Evolutionary conservation across 2,797 vertebrate genomes (phyloP).

Genomic region (Danio choprae): DNA sequence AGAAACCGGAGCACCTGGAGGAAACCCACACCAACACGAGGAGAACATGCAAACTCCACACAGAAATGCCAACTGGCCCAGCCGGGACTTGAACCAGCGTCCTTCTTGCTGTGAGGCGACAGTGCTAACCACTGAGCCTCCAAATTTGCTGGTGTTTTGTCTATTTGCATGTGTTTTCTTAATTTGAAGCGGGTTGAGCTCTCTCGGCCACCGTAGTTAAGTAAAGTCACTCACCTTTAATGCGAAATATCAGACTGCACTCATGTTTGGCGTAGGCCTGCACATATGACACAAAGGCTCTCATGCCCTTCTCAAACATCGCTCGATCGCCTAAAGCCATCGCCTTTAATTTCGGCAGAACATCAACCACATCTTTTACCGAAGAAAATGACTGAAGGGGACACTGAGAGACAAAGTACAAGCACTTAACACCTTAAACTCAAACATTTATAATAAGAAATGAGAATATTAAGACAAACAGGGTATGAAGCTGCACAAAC

Average conservation of each 20-base stretch:
- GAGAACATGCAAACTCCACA: too few relatives aligned
- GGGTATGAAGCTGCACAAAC: too few relatives aligned
- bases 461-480: background rate
- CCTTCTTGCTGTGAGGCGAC: too few relatives aligned
- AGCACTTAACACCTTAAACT: background rate
- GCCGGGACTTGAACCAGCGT: too few relatives aligned
- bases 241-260: slow-evolving; percentile 92
- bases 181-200: too few relatives aligned
- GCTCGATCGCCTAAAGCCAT: slow-evolving; percentile 88
- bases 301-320: slow-evolving; percentile 90
- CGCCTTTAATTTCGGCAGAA: slow-evolving; percentile 86
- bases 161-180: too few relatives aligned
- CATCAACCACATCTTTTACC: slow-evolving; percentile 77
- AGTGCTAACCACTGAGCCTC: too few relatives aligned
- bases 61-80: too few relatives aligned
- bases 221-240: slow-evolving; percentile 83
- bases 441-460: background rate
- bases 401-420: slow-evolving; percentile 76
- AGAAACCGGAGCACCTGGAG: too few relatives aligned
- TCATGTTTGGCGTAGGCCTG: slow-evolving; percentile 97
- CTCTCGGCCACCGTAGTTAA: too few relatives aligned
- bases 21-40: too few relatives aligned
- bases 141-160: too few relatives aligned
- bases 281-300: slow-evolving; percentile 89
- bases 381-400: slow-evolving; percentile 86